phyloP scores from a whole-genome alignment of 1,140 invertebrate genomes.

The Caenorhabditis inopinata region DNA sequence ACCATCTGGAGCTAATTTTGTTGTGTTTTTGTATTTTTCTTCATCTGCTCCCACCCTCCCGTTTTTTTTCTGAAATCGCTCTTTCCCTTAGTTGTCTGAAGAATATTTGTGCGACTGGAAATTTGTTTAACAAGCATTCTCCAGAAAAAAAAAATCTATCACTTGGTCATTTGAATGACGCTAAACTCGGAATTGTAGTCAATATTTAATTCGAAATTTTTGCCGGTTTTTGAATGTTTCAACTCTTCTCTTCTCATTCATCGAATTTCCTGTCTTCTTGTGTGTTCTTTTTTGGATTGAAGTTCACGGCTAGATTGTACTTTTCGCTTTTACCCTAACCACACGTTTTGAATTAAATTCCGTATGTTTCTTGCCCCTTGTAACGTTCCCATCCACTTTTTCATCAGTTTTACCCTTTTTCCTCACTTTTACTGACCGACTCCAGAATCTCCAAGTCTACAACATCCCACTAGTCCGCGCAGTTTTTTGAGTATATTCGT shows the following conservation, averaged over 20 bases:
- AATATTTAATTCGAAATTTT: slow-evolving; percentile 20
- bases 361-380: slow-evolving; percentile 7
- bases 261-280: not conserved
- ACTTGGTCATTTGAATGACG: slow-evolving; percentile 27
- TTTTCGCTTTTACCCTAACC: not conserved
- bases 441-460: not conserved
- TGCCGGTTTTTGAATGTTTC: not conserved
- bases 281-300: not conserved
- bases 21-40: not conserved
- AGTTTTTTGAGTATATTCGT: not conserved
- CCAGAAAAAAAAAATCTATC: not conserved
- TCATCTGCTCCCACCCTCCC: not conserved
- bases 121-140: not conserved
- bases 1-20: slow-evolving; percentile 4
- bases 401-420: slow-evolving; percentile 1
- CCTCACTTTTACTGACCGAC: not conserved
- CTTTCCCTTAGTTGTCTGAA: not conserved
- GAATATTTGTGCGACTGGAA: not conserved
- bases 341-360: too few relatives aligned
- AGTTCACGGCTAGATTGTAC: slow-evolving; percentile 9
- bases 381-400: not conserved
- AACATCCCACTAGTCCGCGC: not conserved
- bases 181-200: slow-evolving; percentile 28
- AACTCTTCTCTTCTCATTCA: not conserved
- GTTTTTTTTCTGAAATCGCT: too few relatives aligned